Evolutionary conservation across 2,113 vertebrate species (phyloP).

Genomic region (Gallinago paraguaiae): DNA sequence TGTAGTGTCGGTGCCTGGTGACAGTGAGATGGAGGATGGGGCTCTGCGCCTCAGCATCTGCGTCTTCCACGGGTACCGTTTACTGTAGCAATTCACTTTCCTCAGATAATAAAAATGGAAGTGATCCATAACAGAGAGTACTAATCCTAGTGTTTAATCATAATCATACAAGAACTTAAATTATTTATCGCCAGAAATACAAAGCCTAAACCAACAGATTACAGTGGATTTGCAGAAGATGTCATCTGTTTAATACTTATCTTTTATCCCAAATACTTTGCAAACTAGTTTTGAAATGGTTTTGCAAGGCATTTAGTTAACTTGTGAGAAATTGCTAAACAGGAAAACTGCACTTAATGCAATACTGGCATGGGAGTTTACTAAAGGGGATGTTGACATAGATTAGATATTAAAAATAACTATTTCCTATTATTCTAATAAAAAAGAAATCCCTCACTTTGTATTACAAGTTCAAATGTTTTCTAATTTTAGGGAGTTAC

Average conservation of each 20-base stretch:
- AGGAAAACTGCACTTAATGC: slow-evolving; percentile 60
- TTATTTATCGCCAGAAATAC: slow-evolving; percentile 4
- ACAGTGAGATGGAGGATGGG: background rate
- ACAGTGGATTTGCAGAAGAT: slow-evolving; percentile 4
- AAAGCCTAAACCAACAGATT: background rate
- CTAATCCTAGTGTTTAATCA: background rate
- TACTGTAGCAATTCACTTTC: background rate
- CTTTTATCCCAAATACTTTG: slow-evolving; percentile 15
- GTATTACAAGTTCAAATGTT: background rate
- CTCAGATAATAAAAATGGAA: background rate
- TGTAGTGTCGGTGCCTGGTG: background rate
- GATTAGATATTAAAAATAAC: slow-evolving; percentile 49
- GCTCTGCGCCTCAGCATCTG: background rate
- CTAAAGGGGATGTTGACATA: slow-evolving; percentile 47
- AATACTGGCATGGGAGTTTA: slow-evolving; percentile 38
- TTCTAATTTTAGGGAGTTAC: slow-evolving; percentile 18
- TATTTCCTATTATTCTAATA: slow-evolving; percentile 34
- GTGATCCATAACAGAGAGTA: background rate
- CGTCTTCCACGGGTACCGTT: background rate
- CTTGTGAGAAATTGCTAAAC: slow-evolving; percentile 64
- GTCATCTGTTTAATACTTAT: slow-evolving; percentile 18
- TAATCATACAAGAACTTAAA: background rate
- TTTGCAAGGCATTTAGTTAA: slow-evolving; percentile 48
- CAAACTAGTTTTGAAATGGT: slow-evolving; percentile 58
- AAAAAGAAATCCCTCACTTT: background rate